phyloP scores from a whole-genome alignment of 2,797 vertebrate genomes.

The Brotula barbata region DNA sequence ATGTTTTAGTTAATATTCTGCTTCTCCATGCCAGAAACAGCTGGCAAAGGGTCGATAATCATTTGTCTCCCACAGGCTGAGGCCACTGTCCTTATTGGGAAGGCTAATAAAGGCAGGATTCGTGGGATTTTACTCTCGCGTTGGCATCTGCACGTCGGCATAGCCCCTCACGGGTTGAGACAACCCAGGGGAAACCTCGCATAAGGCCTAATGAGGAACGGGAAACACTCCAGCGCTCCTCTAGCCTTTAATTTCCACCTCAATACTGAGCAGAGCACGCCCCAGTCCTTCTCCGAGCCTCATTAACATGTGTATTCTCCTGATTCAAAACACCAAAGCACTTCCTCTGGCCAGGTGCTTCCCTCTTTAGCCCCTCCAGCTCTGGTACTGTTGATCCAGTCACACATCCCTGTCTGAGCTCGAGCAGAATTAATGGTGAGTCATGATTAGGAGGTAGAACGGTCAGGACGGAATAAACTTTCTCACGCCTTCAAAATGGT shows the following conservation, averaged over 20 bases:
- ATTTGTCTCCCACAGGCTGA: conserved; percentile 59
- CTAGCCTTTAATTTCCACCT: conserved; percentile 74
- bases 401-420: conserved; percentile 54
- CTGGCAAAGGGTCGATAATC: conserved; percentile 60
- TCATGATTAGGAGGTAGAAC: conserved; percentile 55
- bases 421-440: conserved; percentile 58
- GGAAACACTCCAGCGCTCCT: conserved; percentile 73
- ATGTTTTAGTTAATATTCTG: conserved; percentile 42
- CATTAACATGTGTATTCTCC: conserved; percentile 75
- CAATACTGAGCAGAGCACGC: conserved; percentile 71
- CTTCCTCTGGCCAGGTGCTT: conserved; percentile 75
- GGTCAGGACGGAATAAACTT: conserved; percentile 40
- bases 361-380: conserved; percentile 60
- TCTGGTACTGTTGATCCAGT: conserved; percentile 54
- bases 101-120: conserved; percentile 73
- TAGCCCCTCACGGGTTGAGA: conserved; percentile 67
- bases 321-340: conserved; percentile 69
- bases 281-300: conserved; percentile 64
- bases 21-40: conserved; percentile 60
- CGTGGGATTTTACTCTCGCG: conserved; percentile 70
- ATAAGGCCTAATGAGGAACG: conserved; percentile 77
- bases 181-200: conserved; percentile 68
- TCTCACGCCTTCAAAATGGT: conserved; percentile 50
- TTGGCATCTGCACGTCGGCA: conserved; percentile 67
- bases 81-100: conserved; percentile 50